Percentiles rank a stretch among this genome's conserved stretches.
Conservation (phyloP, 2,113 vertebrate genomes). For the Nestor notabilis region DNA sequence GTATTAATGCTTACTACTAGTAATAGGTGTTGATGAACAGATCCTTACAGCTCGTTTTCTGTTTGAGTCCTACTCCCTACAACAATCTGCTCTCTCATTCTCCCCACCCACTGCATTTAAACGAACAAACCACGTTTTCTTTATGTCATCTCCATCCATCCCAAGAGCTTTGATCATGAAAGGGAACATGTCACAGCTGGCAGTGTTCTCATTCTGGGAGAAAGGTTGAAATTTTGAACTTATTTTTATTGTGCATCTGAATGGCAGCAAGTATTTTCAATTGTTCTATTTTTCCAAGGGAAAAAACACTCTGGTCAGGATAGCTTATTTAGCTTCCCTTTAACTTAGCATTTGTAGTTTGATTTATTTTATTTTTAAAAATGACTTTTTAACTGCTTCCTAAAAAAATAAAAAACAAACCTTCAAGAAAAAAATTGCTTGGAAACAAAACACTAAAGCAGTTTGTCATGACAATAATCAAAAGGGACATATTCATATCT, state of each 20-base stretch:
- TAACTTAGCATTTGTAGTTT: background rate
- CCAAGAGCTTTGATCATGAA: constrained; percentile 49
- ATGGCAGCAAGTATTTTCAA: background rate
- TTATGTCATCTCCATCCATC: constrained; percentile 29
- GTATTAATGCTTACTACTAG: background rate
- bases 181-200: constrained; percentile 13
- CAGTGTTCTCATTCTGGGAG: background rate
- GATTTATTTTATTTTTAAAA: background rate
- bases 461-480: background rate
- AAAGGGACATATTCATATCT: background rate
- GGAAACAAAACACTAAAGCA: background rate
- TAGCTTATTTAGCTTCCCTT: background rate
- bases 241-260: constrained; percentile 15
- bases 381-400: background rate
- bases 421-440: background rate
- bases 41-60: background rate
- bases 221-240: constrained; percentile 24
- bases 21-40: background rate
- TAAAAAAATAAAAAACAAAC: background rate
- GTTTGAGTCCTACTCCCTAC: background rate
- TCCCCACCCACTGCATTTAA: constrained; percentile 59
- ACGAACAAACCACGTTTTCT: constrained; percentile 57
- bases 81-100: constrained; percentile 4
- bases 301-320: background rate
- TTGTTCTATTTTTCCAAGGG: background rate